Conservation (phyloP, 2,113 vertebrate species). For the Nerophis ophidion region DNA sequence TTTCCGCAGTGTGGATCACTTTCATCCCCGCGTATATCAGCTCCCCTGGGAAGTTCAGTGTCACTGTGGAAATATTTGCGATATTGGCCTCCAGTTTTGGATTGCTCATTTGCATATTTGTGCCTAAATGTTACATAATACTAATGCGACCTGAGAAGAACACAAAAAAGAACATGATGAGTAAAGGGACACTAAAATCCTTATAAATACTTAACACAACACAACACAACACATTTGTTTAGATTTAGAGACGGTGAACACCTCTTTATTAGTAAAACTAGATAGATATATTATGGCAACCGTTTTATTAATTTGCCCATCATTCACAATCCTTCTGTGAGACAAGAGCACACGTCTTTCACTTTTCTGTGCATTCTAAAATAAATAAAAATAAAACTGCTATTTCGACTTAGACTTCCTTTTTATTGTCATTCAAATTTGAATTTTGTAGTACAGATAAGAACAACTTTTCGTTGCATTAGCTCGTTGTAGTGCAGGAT, state of each 20-base stretch:
- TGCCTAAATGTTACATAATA: constrained; percentile 70
- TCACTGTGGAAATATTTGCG: constrained; percentile 74
- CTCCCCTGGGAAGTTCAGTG: constrained; percentile 72
- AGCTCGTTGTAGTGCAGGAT: too few species aligned
- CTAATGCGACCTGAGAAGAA: constrained; percentile 67
- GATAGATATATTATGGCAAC: too few species aligned
- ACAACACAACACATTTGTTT: not conserved
- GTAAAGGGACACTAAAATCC: constrained; percentile 30
- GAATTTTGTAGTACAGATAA: too few species aligned
- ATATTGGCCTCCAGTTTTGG: constrained; percentile 72
- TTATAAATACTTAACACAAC: not conserved
- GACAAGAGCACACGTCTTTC: too few species aligned
- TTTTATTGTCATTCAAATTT: too few species aligned
- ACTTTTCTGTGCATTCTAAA: too few species aligned
- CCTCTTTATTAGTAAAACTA: not conserved
- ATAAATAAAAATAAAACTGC: too few species aligned
- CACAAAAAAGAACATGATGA: constrained; percentile 63
- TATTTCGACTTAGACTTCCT: too few species aligned
- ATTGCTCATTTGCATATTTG: constrained; percentile 65
- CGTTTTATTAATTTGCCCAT: too few species aligned
- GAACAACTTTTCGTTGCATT: too few species aligned
- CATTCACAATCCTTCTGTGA: too few species aligned
- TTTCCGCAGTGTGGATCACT: constrained; percentile 70
- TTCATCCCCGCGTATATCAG: constrained; percentile 75
- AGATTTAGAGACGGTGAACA: not conserved